Conservation (phyloP, 2,797 vertebrate species). For the Pterois miles region DNA sequence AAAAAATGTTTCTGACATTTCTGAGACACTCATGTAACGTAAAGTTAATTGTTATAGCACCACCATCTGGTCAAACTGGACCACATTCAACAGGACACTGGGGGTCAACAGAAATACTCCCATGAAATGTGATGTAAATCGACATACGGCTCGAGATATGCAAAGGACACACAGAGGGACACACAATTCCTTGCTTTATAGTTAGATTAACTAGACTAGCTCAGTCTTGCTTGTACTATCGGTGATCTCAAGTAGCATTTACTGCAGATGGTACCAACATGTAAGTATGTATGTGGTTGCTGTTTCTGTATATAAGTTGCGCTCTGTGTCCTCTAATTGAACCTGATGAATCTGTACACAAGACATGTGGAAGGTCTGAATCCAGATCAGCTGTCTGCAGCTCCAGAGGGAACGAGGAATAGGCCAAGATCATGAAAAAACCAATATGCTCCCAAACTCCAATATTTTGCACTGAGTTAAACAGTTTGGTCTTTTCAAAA, state of each 20-base stretch:
- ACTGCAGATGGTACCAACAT: background rate
- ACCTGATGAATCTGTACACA: background rate
- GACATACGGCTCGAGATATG: too few relatives aligned
- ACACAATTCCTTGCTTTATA: too few relatives aligned
- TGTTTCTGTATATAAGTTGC: background rate
- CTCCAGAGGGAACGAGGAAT: constrained; percentile 43
- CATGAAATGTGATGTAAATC: too few relatives aligned
- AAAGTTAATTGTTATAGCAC: too few relatives aligned
- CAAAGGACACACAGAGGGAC: too few relatives aligned
- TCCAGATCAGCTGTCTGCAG: constrained; percentile 46
- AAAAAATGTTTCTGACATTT: too few relatives aligned
- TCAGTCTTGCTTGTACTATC: background rate
- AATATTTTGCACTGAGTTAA: constrained; percentile 78
- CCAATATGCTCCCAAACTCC: constrained; percentile 68
- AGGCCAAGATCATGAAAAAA: constrained; percentile 48
- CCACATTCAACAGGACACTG: too few relatives aligned
- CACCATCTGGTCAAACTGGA: too few relatives aligned
- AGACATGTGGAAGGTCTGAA: constrained; percentile 24
- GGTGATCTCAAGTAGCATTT: background rate
- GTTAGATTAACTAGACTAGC: background rate
- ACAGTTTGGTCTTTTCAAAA: constrained; percentile 77
- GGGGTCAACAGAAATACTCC: too few relatives aligned
- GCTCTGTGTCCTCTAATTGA: constrained; percentile 24
- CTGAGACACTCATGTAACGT: too few relatives aligned
- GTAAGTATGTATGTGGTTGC: background rate